Conservation (phyloP, 1,140 invertebrate genomes). For the Cheumatopsyche charites region DNA sequence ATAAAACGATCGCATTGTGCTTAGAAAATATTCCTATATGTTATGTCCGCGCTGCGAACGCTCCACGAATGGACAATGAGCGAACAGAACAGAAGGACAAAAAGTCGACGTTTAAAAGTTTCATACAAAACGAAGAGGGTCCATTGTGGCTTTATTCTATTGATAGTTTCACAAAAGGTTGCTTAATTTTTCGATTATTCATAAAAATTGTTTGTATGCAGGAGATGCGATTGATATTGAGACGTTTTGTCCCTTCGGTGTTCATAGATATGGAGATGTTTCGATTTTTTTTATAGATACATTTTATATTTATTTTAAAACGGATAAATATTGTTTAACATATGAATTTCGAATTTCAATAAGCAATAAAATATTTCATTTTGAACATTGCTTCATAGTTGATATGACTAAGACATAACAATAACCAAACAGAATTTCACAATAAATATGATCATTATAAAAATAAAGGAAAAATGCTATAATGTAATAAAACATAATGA, state of each 20-base stretch:
- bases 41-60: neutral
- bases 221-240: neutral
- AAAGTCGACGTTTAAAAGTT: constrained; percentile 2
- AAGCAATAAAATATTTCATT: too few species aligned
- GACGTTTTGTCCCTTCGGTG: neutral
- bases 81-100: constrained; percentile 2
- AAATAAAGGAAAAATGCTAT: too few species aligned
- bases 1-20: constrained; percentile 17
- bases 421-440: too few species aligned
- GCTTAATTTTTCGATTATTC: neutral
- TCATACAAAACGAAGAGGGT: neutral
- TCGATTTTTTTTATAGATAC: too few species aligned
- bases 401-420: too few species aligned
- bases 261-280: neutral
- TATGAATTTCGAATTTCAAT: too few species aligned
- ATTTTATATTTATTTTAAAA: too few species aligned
- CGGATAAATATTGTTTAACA: too few species aligned
- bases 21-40: constrained; percentile 11
- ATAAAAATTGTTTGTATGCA: neutral
- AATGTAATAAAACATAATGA: too few species aligned
- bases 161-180: neutral
- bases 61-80: constrained; percentile 26
- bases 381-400: too few species aligned
- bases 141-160: constrained; percentile 14
- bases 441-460: too few species aligned